Percentiles rank a stretch among this genome's conserved stretches.
phyloP scores from a whole-genome alignment of 2,797 vertebrate species.

The Myoxocephalus aenaeus region DNA sequence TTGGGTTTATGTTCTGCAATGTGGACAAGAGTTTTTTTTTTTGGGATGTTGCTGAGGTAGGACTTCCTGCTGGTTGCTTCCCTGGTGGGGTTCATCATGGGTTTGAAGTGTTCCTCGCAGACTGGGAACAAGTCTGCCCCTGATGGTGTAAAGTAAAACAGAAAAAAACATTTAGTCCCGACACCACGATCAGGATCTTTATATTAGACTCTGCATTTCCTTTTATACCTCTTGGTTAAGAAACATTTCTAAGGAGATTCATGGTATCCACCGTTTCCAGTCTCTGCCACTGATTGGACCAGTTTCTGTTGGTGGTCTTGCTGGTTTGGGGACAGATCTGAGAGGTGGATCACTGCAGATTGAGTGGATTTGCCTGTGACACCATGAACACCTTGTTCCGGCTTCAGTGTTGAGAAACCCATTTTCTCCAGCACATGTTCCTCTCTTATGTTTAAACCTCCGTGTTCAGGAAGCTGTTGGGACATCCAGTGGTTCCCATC shows the following conservation, averaged over 20 bases:
- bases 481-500: background rate
- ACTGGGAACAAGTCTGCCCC: background rate
- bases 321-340: background rate
- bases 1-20: background rate
- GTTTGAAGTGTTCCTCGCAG: background rate
- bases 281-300: constrained; percentile 7
- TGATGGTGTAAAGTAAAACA: background rate
- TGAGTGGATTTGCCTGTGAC: background rate
- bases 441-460: background rate
- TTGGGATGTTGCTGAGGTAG: background rate
- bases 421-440: background rate
- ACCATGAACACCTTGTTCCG: background rate
- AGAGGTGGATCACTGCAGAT: background rate
- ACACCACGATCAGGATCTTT: background rate
- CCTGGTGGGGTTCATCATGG: background rate
- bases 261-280: background rate
- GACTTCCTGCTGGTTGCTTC: background rate
- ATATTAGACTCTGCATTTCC: background rate
- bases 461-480: background rate
- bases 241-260: background rate
- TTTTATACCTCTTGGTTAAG: background rate
- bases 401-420: background rate
- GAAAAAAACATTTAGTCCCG: background rate
- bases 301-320: background rate
- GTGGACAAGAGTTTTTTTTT: background rate